Base-by-base conservation (phyloP, 2,797 vertebrate species). In the Gouania willdenowi region DNA sequence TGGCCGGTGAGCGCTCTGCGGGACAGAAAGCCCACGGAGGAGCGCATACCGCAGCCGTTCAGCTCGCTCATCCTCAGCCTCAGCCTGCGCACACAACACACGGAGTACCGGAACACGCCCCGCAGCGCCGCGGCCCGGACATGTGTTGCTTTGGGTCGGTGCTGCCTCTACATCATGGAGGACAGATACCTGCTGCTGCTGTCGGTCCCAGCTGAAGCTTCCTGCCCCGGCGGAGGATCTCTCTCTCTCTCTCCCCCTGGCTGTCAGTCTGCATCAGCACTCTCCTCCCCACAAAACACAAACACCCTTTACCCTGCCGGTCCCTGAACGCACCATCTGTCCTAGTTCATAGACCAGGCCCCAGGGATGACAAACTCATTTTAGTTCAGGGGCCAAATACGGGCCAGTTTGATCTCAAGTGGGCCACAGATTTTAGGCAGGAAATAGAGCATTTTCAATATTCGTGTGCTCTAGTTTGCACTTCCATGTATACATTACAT, bases 21-120 rank as follows among this genome's bases (percentile, higher is more conserved):
- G 89, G 92, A 92, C 88, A 97, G 87, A 87, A 98, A 97, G 82
- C 93, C 93, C 88, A 96, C 85, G 6, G 92, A 88, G 55, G 92
- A 95, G 68, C 93, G 90, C 93, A 96, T 94, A 65, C 91, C 92
- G 85, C 91, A 92, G 71, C 91, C 91, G 79, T 81, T 81, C 81
- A 87, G 72, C 87, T 91, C 89, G 87, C 87, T 92, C 93, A 94
- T 20, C 6, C 6, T 20, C 19, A 5, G 70, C 8, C 50, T 44
- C 41, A 22, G 38, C 20, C 19, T 13, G 13, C 14, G 13, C 13
- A 13, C 13, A 13, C 13, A 19, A 19, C 9, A 17, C 32, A 18
- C 16, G 48, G 36, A 5, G 15, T 25, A 53, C 13, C 11, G 34
- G 21, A 34, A 10, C 49, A 29, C 44, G 41, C 27, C 10, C 30